Evolutionary conservation across 2,888 invertebrate genomes (phyloP), one percentile per base, ranked within the genome.

Genomic region (Noctua janthe): DNA sequence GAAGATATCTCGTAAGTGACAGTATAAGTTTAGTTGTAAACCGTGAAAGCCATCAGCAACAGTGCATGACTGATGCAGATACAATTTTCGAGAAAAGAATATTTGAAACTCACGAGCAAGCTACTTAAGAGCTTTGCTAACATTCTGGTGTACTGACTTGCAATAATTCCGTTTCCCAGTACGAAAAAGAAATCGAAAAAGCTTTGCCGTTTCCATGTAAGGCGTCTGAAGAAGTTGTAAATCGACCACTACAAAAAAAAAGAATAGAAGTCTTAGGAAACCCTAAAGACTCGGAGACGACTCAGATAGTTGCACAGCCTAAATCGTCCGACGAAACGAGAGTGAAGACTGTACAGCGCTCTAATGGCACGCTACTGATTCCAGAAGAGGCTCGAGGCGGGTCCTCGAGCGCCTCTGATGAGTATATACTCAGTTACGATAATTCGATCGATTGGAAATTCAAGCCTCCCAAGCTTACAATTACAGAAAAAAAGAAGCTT

Each of bases 151-250:
- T 17, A 35, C 23, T 79, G 13, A 79, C 13, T 35, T 80, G 47
- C 7, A 81, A 39, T 70, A 49, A 59, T 81, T 71, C 2, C 23
- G 70, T 78, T 81, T 71, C 15, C 20, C 71, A 81, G 81, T 29
- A 3, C 2, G 20, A 51, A 20, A 20, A 11, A 56, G 15, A 56
- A 70, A 62, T 17, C 6, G 23, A 72, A 1, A n/a, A 43, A 23
- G 20, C 35, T 23, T 0, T n/a, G 47, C 56, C 29, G 29, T 62
- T 77, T 11, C 7, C 2, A 51, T 0, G 1, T 7, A 17, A 0
- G 13, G 5, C 1, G 6, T 67, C 80, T 35, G 80, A 78, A 0
- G n/a, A 76, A 54, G 4, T 2, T 17, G 1, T 67, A 5, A 1
- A 2, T 67, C 29, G n/a, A 69, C 13, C 7, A 10, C 47, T 8